Percentiles rank a stretch among this genome's conserved stretches.
Conservation (phyloP, 1,140 invertebrate species). For the Lucilia sericata region DNA sequence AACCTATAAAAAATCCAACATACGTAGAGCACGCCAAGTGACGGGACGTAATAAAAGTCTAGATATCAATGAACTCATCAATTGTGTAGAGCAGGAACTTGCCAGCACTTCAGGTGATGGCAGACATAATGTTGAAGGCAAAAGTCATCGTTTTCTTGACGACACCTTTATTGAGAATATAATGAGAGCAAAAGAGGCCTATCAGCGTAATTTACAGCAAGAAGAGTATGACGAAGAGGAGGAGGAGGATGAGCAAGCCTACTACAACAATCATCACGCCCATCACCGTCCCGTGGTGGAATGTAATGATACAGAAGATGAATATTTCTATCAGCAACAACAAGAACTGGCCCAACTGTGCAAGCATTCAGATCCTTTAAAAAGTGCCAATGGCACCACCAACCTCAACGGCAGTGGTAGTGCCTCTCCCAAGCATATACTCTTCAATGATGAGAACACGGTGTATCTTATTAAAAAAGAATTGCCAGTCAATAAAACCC, state of each 20-base stretch:
- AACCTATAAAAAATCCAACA: slow-evolving; percentile 44
- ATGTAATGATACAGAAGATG: slow-evolving; percentile 36
- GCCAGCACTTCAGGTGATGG: slow-evolving; percentile 11
- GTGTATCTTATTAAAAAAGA: slow-evolving; percentile 65
- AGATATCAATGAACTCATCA: slow-evolving; percentile 63
- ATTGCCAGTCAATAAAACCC: slow-evolving; percentile 53
- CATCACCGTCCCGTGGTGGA: not conserved
- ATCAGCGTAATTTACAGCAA: slow-evolving; percentile 3
- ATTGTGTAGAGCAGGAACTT: slow-evolving; percentile 57
- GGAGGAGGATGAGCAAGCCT: not conserved
- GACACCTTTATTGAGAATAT: slow-evolving; percentile 65
- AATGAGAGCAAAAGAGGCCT: slow-evolving; percentile 48
- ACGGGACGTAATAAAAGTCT: slow-evolving; percentile 62
- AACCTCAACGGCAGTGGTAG: not conserved
- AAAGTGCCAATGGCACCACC: not conserved
- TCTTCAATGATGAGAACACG: slow-evolving; percentile 65
- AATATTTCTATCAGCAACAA: slow-evolving; percentile 1
- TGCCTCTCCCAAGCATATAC: slow-evolving; percentile 55
- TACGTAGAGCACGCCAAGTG: slow-evolving; percentile 55
- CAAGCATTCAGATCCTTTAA: not conserved
- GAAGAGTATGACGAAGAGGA: slow-evolving; percentile 30
- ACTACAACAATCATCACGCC: not conserved
- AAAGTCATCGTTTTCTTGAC: slow-evolving; percentile 57
- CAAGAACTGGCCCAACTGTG: slow-evolving; percentile 21
- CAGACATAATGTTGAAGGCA: not conserved